Conservation (phyloP, 2,888 invertebrate species). For the Drosophila nigricruria region DNA sequence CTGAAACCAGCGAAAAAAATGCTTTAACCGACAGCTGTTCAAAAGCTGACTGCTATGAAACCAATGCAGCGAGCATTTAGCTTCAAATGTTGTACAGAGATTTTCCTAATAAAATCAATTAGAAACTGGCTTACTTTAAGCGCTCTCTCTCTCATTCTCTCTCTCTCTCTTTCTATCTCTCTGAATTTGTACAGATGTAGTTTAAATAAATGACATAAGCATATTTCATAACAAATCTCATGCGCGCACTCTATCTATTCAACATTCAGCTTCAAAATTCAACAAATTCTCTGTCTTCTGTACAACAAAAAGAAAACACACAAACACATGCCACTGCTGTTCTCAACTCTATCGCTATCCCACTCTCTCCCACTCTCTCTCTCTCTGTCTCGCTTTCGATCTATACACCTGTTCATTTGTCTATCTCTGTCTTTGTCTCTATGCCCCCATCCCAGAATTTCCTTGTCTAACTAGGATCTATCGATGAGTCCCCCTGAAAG, state of each 20-base stretch:
- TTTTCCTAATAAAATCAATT: conserved; percentile 1
- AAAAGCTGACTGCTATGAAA: conserved; percentile 38
- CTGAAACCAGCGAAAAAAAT: conserved; percentile 1
- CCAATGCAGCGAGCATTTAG: neutral
- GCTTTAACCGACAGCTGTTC: conserved; percentile 16
- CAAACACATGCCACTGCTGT: conserved; percentile 6
- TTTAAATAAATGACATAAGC: conserved; percentile 6
- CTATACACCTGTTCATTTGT: conserved; percentile 27
- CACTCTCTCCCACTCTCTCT: neutral
- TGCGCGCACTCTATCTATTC: conserved; percentile 29
- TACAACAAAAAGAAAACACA: conserved; percentile 11
- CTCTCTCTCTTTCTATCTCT: neutral
- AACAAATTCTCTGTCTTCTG: conserved; percentile 11
- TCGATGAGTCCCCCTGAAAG: conserved; percentile 7
- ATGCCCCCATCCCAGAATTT: conserved; percentile 12
- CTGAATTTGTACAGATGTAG: conserved; percentile 22
- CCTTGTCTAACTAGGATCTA: conserved; percentile 15
- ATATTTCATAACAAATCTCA: conserved; percentile 38
- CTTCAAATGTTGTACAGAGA: conserved; percentile 33
- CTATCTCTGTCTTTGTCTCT: conserved; percentile 14
- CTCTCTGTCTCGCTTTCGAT: conserved; percentile 12
- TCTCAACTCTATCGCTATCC: conserved; percentile 10
- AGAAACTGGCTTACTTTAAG: conserved; percentile 1
- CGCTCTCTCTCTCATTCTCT: neutral
- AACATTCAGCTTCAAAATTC: conserved; percentile 8